Evolutionary conservation across 2,113 vertebrate genomes (phyloP).

Genomic region (Coturnix japonica): DNA sequence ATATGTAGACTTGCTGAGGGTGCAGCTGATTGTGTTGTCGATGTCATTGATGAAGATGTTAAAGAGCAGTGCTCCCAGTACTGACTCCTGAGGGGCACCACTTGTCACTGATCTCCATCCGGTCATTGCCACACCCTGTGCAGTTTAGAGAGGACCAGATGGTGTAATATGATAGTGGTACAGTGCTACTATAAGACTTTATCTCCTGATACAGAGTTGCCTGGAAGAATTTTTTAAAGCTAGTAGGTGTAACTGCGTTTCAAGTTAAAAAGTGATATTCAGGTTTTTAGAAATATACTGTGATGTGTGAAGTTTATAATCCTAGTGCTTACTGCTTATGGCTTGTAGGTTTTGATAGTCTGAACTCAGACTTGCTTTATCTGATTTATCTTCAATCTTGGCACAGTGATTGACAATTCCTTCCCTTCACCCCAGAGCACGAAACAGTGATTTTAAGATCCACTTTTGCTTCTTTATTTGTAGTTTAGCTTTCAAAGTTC

Average conservation of each 20-base stretch:
- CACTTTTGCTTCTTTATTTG: too few relatives aligned
- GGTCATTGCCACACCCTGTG: neutral
- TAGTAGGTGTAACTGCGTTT: too few relatives aligned
- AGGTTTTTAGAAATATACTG: neutral
- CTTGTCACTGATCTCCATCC: too few relatives aligned
- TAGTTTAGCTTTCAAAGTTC: neutral
- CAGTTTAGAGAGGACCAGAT: conserved; percentile 35
- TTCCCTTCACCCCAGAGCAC: neutral
- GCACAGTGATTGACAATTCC: neutral
- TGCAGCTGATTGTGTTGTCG: too few relatives aligned
- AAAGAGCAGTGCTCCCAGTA: too few relatives aligned
- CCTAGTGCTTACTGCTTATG: neutral
- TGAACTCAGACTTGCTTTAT: neutral
- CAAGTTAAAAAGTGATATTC: neutral
- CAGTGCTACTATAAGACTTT: neutral
- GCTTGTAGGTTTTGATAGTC: neutral
- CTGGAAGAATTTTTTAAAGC: neutral
- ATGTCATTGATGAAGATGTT: too few relatives aligned
- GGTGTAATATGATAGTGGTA: conserved; percentile 18
- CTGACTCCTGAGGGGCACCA: too few relatives aligned
- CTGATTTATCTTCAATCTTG: neutral
- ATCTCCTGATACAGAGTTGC: conserved; percentile 6
- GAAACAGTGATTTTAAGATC: neutral
- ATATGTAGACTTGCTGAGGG: too few relatives aligned
- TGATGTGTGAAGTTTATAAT: neutral